Evolutionary conservation across 2,797 vertebrate species (phyloP).

Genomic region (Eulemur albifrons): DNA sequence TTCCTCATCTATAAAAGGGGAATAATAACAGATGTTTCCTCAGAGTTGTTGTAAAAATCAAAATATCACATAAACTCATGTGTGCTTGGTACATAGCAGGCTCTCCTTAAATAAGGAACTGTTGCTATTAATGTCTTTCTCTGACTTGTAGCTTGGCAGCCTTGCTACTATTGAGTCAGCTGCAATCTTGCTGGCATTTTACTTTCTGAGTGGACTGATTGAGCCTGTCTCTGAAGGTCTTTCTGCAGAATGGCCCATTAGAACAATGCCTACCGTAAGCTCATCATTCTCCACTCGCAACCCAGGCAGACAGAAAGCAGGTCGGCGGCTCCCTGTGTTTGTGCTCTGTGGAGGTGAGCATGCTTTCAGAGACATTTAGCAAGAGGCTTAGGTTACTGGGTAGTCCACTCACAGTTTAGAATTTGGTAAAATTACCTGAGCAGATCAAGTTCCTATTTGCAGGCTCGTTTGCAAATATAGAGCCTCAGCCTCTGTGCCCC

Average conservation of each 20-base stretch:
- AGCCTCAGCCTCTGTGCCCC: neutral
- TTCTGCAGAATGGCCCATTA: neutral
- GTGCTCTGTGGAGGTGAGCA: constrained; percentile 50
- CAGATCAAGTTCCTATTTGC: constrained; percentile 65
- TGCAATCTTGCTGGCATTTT: neutral
- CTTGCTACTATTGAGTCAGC: neutral
- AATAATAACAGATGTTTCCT: neutral
- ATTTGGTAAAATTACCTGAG: constrained; percentile 75
- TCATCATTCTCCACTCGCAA: constrained; percentile 62
- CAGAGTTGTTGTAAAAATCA: neutral
- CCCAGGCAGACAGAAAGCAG: constrained; percentile 22
- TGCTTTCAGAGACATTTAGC: constrained; percentile 82
- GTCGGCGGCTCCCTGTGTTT: neutral
- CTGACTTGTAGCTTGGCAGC: neutral
- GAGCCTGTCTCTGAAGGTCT: neutral
- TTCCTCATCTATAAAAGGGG: neutral
- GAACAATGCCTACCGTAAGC: neutral
- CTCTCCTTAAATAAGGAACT: neutral
- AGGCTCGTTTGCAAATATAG: constrained; percentile 54
- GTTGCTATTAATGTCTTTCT: neutral
- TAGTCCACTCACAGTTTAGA: constrained; percentile 51
- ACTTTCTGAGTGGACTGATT: neutral
- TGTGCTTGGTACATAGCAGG: neutral
- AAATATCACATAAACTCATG: neutral
- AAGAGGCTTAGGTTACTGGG: constrained; percentile 82